Conservation (phyloP, 2,113 vertebrate species). For the Gnathonemus longibarbis region DNA sequence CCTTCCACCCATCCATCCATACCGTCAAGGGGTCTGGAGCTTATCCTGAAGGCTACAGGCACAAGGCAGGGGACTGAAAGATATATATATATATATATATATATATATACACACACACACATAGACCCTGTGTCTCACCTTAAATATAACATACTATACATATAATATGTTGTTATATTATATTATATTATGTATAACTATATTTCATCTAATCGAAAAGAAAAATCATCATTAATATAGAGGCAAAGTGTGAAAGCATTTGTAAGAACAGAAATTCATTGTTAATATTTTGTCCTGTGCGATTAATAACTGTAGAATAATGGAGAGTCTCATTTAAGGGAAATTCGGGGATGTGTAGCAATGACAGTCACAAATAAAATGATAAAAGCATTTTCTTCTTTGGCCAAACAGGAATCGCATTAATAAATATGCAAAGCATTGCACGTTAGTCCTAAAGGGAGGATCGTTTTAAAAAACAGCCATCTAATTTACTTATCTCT, state of each 20-base stretch:
- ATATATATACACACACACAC: background rate
- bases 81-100: background rate
- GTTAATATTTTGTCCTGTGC: background rate
- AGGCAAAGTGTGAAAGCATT: background rate
- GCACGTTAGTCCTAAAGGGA: background rate
- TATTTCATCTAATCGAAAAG: background rate
- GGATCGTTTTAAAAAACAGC: conserved; percentile 5
- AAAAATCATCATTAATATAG: background rate
- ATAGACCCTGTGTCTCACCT: background rate
- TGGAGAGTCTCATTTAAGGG: background rate
- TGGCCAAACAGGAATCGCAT: background rate
- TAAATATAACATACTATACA: too few relatives aligned
- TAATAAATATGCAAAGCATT: background rate
- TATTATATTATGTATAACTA: background rate
- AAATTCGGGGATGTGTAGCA: background rate
- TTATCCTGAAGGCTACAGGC: too few relatives aligned
- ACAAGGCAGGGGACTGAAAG: background rate
- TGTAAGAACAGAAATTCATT: background rate
- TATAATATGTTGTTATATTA: too few relatives aligned
- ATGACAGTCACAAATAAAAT: background rate
- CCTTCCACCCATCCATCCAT: background rate
- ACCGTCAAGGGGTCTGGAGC: too few relatives aligned
- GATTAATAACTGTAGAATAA: background rate
- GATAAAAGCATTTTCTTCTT: background rate
- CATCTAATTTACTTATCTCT: conserved; percentile 19